Evolutionary conservation across 2,888 invertebrate genomes (phyloP).

Genomic region (Drymonia ruficornis): DNA sequence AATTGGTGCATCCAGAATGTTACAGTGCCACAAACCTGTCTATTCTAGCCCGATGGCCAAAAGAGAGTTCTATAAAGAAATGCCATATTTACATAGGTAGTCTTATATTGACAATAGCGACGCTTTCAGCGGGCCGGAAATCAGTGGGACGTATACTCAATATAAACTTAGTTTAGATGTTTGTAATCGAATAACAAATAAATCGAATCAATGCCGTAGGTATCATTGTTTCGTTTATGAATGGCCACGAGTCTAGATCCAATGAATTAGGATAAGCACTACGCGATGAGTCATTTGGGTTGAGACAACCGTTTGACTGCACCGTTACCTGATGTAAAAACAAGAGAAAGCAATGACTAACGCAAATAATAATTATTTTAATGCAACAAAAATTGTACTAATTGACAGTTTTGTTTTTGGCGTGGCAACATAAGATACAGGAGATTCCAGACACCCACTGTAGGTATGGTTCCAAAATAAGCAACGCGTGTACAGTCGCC

Average conservation of each 20-base stretch:
- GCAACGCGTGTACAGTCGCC: no score
- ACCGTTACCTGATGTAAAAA: conserved; percentile 27
- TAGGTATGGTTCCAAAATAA: no score
- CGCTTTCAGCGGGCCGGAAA: no score
- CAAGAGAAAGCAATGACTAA: conserved; percentile 34
- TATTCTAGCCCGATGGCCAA: no score
- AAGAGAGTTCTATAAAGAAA: no score
- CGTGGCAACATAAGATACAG: neutral
- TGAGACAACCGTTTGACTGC: conserved; percentile 9
- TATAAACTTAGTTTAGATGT: no score
- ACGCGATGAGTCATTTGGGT: conserved; percentile 24
- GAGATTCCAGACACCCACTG: no score
- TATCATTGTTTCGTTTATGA: neutral
- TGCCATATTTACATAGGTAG: no score
- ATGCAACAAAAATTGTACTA: conserved; percentile 4
- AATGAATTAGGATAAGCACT: neutral
- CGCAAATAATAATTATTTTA: conserved; percentile 22
- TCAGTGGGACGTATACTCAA: no score
- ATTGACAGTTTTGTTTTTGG: neutral
- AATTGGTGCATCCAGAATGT: no score
- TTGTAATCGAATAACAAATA: neutral
- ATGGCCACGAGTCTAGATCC: conserved; percentile 2
- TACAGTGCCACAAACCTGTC: no score
- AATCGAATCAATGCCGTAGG: neutral
- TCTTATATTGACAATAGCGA: no score